Evolutionary conservation across 2,797 vertebrate genomes (phyloP).

Genomic region (Spinus pinus): DNA sequence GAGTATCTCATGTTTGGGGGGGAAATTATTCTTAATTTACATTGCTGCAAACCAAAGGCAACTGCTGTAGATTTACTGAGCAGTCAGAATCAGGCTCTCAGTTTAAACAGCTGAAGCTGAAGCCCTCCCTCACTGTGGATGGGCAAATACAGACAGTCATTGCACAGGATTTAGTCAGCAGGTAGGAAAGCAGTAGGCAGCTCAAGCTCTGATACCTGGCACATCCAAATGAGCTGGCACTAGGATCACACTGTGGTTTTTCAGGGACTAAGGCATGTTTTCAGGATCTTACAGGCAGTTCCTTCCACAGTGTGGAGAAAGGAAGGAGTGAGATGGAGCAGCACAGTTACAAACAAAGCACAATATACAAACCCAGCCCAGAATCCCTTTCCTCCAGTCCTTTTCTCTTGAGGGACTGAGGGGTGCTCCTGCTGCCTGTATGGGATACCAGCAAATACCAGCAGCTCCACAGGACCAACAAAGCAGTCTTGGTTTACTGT

Average conservation of each 20-base stretch:
- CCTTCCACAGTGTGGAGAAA: not conserved
- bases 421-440: not conserved
- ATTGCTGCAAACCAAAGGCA: not conserved
- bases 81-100: not conserved
- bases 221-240: not conserved
- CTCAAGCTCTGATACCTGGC: not conserved
- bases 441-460: not conserved
- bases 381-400: not conserved
- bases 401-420: not conserved
- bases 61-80: not conserved
- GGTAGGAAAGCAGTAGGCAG: rapidly evolving
- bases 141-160: not conserved
- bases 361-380: not conserved
- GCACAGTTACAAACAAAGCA: not conserved
- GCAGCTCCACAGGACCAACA: not conserved
- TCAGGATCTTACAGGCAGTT: not conserved
- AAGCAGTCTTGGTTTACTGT: not conserved
- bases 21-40: not conserved
- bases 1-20: not conserved
- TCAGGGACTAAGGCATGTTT: not conserved
- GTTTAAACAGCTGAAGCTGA: not conserved
- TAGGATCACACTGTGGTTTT: not conserved
- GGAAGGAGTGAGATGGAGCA: not conserved
- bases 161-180: not conserved
- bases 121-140: not conserved